Base-by-base conservation (phyloP, 1,140 invertebrate genomes). In the Mamestra configurata region DNA sequence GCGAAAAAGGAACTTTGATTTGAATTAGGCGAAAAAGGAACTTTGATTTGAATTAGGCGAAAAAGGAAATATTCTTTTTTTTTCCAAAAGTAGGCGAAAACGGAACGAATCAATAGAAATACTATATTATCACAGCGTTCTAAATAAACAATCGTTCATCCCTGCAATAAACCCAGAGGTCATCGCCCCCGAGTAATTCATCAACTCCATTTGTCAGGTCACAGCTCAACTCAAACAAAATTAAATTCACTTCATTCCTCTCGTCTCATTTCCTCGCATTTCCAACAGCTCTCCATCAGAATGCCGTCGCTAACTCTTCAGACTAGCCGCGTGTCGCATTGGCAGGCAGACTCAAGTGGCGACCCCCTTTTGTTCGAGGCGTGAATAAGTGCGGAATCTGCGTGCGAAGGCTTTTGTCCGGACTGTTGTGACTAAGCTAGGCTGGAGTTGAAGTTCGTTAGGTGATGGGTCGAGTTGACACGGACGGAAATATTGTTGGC, bases 351-450 rank as follows among this genome's bases (percentile, higher is more conserved):
- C 31, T 72, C n/a, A 43, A 75, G 72, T 55, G 37, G 55, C 55
- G 37, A 37, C 10, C 18, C 22, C 24, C 68, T 35, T 75, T 75
- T 75, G 72, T 75, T 24, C 55, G 20, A 75, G 55, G 72, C 53
- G 72, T 75, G 53, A 59, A 59, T 75, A 53, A 75, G 72, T 57
- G 53, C 55, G 37, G 31, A 73, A 31, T 61, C 53, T 57, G 72
- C 55, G 72, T 75, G 72, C 35, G 43, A 35, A 59, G n/a, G 37
- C 20, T 57, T 75, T 61, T 43, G 72, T 75, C 5, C 35, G 20
- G 11, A 4, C 27, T 59, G 51, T 13, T 11, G 35, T 51, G 71
- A 40, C 31, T 73, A 24, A 70, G 31, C 59, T 64, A 40, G 15
- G 59, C 35, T 40, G 0, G 55, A 59, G 13, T 24, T 24, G 5